Percentiles rank a stretch among this genome's conserved stretches.
Conservation (phyloP, 2,113 vertebrate genomes). For the Australoheros scitulus region DNA sequence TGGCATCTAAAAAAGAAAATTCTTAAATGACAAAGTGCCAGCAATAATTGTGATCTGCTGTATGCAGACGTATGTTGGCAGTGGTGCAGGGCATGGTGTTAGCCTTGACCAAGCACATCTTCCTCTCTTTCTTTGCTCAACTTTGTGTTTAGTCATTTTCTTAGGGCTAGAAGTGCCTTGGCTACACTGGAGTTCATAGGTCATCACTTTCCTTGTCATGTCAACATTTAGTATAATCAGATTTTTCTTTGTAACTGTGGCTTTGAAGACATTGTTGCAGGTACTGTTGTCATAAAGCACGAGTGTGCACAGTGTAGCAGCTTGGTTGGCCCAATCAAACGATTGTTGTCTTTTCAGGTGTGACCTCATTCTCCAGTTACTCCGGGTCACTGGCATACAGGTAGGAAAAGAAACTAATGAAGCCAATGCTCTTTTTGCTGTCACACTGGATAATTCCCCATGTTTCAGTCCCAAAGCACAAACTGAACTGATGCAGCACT, state of each 20-base stretch:
- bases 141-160: neutral
- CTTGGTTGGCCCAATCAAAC: slow-evolving; percentile 18
- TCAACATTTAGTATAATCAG: neutral
- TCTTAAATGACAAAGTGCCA: no score
- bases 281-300: no score
- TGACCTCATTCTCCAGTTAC: slow-evolving; percentile 65
- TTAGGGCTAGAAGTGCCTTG: neutral
- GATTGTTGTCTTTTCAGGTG: slow-evolving; percentile 70
- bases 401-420: slow-evolving; percentile 68
- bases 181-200: neutral
- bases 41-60: no score
- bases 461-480: neutral
- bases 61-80: neutral
- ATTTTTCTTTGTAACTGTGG: neutral
- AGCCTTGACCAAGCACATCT: neutral
- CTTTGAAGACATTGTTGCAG: neutral
- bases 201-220: neutral
- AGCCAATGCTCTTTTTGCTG: neutral
- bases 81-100: neutral
- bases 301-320: neutral
- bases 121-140: neutral
- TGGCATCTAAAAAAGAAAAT: neutral
- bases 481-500: neutral
- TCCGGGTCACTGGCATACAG: slow-evolving; percentile 82
- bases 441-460: no score